These are phyloP conservation scores for Phlogophora meticulosa DNA, from an alignment of 2,888 invertebrate genomes.

Conservation along the genomic window DNA sequence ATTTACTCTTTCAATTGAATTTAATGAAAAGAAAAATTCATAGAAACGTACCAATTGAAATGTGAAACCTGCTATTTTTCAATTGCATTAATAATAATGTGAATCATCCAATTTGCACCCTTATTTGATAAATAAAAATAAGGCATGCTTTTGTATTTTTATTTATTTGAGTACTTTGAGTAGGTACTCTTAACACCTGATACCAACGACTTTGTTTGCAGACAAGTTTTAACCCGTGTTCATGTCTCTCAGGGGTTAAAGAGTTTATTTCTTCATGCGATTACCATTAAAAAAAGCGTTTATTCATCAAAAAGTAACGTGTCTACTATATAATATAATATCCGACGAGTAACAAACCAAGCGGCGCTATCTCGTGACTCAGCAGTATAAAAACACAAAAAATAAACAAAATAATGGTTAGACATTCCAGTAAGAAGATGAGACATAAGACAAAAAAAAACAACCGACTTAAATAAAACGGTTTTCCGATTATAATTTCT, in stretches of 20 bases:
- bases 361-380: too few relatives aligned
- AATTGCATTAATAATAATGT: constrained; percentile 28
- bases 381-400: too few relatives aligned
- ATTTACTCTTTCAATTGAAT: constrained; percentile 45
- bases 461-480: too few relatives aligned
- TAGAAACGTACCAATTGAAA: constrained; percentile 47
- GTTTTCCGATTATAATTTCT: too few relatives aligned
- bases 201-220: neutral
- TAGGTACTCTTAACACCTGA: neutral
- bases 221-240: neutral
- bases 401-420: too few relatives aligned
- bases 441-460: too few relatives aligned
- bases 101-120: constrained; percentile 14
- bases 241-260: neutral
- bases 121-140: constrained; percentile 24
- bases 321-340: too few relatives aligned
- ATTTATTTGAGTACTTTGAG: neutral
- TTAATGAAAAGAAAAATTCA: constrained; percentile 46
- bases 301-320: too few relatives aligned
- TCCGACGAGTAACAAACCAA: too few relatives aligned
- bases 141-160: neutral
- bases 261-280: neutral
- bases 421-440: too few relatives aligned
- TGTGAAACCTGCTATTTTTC: constrained; percentile 37
- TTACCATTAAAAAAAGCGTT: too few relatives aligned